phyloP scores from a whole-genome alignment of 2,888 invertebrate species.

The Pteria penguin region DNA sequence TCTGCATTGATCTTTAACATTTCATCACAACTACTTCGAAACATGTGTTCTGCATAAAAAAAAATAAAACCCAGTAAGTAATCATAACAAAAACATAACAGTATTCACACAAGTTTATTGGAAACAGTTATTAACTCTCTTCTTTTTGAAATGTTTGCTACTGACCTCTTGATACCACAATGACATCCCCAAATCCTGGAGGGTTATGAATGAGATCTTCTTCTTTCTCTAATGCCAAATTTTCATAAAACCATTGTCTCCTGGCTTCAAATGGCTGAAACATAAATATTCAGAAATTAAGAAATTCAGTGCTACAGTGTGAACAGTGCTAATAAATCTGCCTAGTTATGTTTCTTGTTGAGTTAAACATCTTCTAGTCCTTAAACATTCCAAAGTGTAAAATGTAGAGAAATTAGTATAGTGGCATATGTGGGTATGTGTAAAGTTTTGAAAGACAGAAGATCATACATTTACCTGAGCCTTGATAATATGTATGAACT shows the following conservation, averaged over 20 bases:
- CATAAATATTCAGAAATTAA: no score
- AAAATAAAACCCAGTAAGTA: no score
- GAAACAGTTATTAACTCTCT: no score
- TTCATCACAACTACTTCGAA: constrained; percentile 75
- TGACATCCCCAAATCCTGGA: constrained; percentile 59
- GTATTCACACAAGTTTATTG: no score
- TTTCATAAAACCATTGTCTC: constrained; percentile 76
- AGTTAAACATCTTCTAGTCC: neutral
- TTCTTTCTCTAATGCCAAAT: constrained; percentile 57
- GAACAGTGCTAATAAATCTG: no score
- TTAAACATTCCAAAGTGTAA: neutral
- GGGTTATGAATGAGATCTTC: constrained; percentile 56
- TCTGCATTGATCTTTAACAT: constrained; percentile 62
- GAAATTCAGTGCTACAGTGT: no score
- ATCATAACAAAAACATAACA: no score
- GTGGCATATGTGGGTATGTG: neutral
- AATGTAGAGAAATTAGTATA: neutral
- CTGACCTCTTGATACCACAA: constrained; percentile 69
- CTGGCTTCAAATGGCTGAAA: constrained; percentile 73
- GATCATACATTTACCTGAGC: constrained; percentile 56
- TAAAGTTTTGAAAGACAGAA: neutral
- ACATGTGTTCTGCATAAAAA: constrained; percentile 73
- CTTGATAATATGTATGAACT: constrained; percentile 73
- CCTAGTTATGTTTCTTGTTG: no score
- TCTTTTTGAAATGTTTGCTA: no score